Evolutionary conservation across 2,797 vertebrate species (phyloP).

Genomic region (Chaetophractus vellerosus): DNA sequence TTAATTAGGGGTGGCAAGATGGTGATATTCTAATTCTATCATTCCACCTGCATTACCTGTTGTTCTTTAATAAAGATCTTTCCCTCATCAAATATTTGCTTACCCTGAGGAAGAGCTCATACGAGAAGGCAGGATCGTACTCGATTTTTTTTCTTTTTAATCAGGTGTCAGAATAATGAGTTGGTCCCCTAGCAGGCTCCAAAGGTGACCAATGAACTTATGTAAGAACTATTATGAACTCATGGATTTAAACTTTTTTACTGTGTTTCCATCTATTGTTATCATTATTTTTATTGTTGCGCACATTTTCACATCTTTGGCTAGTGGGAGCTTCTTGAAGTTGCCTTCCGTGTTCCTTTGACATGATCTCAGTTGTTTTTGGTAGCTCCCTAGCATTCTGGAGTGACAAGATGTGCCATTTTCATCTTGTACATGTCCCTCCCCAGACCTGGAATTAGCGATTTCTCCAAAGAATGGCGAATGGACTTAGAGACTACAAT

Average conservation of each 20-base stretch:
- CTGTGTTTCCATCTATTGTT: background rate
- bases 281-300: background rate
- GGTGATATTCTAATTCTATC: background rate
- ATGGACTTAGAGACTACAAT: background rate
- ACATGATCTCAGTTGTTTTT: background rate
- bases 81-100: conserved; percentile 25
- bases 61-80: conserved; percentile 52
- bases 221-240: background rate
- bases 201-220: background rate
- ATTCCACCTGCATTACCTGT: background rate
- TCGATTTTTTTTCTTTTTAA: background rate
- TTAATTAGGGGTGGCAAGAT: background rate
- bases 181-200: conserved; percentile 4
- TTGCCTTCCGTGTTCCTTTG: background rate
- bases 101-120: background rate
- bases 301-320: background rate
- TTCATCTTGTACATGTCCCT: background rate
- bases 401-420: background rate
- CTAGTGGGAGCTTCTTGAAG: background rate
- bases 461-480: conserved; percentile 16
- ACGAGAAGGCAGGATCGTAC: background rate
- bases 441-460: background rate
- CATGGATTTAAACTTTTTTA: background rate
- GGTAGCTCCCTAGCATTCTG: background rate
- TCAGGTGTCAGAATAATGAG: background rate